Conservation (phyloP, 2,113 vertebrate genomes). For the Microcebus ravelobensis region DNA sequence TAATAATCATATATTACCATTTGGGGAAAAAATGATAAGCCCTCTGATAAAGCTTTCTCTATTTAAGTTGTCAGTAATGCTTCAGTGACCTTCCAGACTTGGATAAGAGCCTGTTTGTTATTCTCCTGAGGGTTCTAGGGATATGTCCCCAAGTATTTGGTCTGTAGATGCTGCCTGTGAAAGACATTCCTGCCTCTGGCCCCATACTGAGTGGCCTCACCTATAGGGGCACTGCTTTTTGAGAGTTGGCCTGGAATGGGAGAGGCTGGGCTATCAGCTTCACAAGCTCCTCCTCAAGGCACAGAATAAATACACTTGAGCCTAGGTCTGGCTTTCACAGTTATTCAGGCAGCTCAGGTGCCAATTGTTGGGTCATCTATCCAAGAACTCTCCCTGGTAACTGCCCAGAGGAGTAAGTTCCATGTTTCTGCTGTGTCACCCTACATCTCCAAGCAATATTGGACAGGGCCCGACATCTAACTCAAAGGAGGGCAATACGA, state of each 20-base stretch:
- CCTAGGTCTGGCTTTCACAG: neutral
- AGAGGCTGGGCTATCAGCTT: accelerated
- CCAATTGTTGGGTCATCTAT: neutral
- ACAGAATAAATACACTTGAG: too few species aligned
- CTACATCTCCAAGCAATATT: neutral
- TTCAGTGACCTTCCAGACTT: neutral
- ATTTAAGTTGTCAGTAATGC: neutral
- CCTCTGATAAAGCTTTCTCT: neutral
- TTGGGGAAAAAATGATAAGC: neutral
- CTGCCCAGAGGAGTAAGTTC: neutral
- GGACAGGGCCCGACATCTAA: neutral
- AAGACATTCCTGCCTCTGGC: neutral
- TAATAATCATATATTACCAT: neutral
- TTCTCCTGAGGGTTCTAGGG: neutral
- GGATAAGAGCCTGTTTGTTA: neutral
- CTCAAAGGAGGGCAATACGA: neutral
- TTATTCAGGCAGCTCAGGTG: neutral
- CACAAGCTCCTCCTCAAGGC: neutral
- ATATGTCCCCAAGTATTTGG: neutral
- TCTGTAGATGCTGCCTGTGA: neutral
- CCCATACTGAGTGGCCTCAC: neutral
- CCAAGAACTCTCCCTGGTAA: neutral
- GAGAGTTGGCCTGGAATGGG: neutral
- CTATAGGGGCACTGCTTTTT: neutral
- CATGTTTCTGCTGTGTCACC: neutral